phyloP scores from a whole-genome alignment of 2,113 vertebrate species.

The Scophthalmus maximus region DNA sequence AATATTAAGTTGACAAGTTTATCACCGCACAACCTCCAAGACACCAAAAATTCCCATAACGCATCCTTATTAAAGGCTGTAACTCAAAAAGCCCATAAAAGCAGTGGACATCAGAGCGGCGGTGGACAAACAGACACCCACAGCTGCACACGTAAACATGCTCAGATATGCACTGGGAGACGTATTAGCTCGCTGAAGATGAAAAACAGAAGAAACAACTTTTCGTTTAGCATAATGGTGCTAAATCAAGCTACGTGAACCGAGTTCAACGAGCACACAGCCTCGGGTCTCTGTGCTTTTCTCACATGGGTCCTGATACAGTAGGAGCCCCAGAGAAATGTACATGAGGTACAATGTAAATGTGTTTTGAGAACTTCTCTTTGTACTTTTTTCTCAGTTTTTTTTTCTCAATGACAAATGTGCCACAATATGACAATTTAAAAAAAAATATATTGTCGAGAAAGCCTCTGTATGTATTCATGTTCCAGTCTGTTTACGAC shows the following conservation, averaged over 20 bases:
- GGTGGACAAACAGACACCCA: constrained; percentile 16
- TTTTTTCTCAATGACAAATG: too few species aligned
- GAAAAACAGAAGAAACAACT: background rate
- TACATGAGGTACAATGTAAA: too few species aligned
- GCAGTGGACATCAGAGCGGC: constrained; percentile 8
- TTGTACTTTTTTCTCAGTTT: too few species aligned
- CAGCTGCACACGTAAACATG: background rate
- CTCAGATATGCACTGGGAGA: background rate
- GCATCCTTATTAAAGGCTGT: constrained; percentile 69
- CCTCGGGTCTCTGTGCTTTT: too few species aligned
- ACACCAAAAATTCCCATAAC: constrained; percentile 49
- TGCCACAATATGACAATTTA: too few species aligned
- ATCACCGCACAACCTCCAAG: constrained; percentile 58
- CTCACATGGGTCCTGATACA: too few species aligned
- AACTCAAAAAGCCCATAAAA: constrained; percentile 69
- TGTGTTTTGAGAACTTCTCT: too few species aligned
- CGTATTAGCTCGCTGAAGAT: constrained; percentile 18
- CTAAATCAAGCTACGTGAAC: background rate
- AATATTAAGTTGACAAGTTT: constrained; percentile 73
- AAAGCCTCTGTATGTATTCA: too few species aligned
- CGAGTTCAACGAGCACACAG: too few species aligned
- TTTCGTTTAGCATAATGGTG: background rate
- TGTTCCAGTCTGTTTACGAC: too few species aligned
- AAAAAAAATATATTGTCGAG: too few species aligned
- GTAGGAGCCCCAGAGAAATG: too few species aligned